Evolutionary conservation across 2,113 vertebrate species (phyloP).

Genomic region (Apteryx owenii): DNA sequence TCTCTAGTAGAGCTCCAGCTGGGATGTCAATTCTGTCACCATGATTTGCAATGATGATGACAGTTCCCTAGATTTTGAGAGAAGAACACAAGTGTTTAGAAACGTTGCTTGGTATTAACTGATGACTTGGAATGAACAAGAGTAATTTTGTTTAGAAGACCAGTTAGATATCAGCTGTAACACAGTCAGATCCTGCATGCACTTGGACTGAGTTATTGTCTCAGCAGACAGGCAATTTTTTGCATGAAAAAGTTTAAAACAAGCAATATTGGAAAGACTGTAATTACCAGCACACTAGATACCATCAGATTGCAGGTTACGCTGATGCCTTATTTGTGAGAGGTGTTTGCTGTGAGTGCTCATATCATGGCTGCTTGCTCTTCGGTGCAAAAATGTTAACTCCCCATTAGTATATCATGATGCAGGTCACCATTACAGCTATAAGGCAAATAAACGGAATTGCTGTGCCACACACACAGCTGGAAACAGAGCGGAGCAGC

Average conservation of each 20-base stretch:
- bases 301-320: not conserved
- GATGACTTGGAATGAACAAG: fast-evolving
- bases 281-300: not conserved
- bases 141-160: fast-evolving
- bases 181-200: not conserved
- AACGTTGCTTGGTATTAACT: not conserved
- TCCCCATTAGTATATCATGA: fast-evolving
- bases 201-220: not conserved
- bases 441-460: fast-evolving
- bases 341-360: not conserved
- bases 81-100: not conserved
- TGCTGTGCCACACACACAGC: not conserved
- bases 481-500: not conserved
- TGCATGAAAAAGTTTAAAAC: not conserved
- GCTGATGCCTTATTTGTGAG: not conserved
- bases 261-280: not conserved
- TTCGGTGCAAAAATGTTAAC: not conserved
- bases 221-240: fast-evolving
- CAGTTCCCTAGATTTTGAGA: constrained; percentile 86
- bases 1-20: constrained; percentile 94
- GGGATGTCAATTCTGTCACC: constrained; percentile 98
- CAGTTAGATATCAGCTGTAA: not conserved
- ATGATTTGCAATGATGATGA: constrained; percentile 98
- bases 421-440: not conserved
- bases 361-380: fast-evolving